Conservation (phyloP, 2,113 vertebrate species). For the Bubalus kerabau region DNA sequence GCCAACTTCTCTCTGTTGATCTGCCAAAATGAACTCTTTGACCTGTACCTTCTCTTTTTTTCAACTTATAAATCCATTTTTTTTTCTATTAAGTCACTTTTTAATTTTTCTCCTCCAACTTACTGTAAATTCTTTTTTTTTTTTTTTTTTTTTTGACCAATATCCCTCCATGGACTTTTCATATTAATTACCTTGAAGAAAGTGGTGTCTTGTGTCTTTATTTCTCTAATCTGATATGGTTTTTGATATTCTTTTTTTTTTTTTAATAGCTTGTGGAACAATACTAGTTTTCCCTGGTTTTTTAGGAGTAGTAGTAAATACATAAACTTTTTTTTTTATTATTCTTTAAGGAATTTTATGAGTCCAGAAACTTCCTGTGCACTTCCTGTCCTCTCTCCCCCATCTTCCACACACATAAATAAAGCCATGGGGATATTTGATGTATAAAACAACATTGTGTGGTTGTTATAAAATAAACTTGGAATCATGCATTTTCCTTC, state of each 20-base stretch:
- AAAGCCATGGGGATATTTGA: not conserved
- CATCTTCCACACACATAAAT: not conserved
- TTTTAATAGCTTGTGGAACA: not conserved
- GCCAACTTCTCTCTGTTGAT: not conserved
- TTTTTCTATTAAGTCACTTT: not conserved
- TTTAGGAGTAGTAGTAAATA: not conserved
- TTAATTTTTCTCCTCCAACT: not conserved
- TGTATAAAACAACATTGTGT: not conserved
- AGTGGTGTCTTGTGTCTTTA: not conserved
- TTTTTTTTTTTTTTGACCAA: not conserved
- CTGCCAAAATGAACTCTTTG: not conserved
- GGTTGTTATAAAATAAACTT: not conserved
- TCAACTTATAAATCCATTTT: not conserved
- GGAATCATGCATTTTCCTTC: not conserved
- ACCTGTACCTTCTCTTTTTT: not conserved
- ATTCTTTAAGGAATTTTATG: not conserved
- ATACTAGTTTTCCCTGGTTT: not conserved
- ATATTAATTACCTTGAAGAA: not conserved
- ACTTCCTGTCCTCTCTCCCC: too few species aligned
- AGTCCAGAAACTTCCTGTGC: not conserved
- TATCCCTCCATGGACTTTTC: not conserved
- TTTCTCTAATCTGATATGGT: not conserved
- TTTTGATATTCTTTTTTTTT: not conserved
- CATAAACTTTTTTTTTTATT: not conserved
- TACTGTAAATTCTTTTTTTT: not conserved